A percentile compares a stretch with the other conserved stretches of the same genome.
These are phyloP conservation scores for Netta rufina DNA, from an alignment of 2,797 vertebrate species.

Conservation along the genomic window DNA sequence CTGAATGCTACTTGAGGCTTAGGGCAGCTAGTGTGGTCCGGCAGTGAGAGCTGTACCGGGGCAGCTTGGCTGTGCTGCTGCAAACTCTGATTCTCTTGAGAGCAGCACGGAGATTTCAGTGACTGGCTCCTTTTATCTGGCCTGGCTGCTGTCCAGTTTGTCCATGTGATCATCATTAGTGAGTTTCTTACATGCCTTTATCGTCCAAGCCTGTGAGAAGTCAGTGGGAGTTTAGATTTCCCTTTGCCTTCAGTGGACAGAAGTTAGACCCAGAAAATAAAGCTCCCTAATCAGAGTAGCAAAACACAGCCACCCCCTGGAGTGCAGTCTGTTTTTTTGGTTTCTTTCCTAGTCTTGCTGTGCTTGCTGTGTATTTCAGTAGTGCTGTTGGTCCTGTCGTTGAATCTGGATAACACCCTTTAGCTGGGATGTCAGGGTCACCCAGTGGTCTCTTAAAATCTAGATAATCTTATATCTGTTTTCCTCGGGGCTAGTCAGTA, in stretches of 20 bases:
- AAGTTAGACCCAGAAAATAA: neutral
- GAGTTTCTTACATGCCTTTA: neutral
- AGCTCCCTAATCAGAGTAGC: neutral
- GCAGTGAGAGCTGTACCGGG: neutral
- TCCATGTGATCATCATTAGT: neutral
- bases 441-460: neutral
- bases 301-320: neutral
- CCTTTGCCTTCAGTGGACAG: neutral
- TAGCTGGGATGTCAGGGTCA: neutral
- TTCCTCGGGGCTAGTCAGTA: neutral
- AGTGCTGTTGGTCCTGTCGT: neutral
- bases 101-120: neutral
- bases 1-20: neutral
- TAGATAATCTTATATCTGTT: fast-evolving
- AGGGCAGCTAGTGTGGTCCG: fast-evolving
- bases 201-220: neutral
- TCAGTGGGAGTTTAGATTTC: neutral
- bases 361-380: neutral
- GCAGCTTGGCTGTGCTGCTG: neutral
- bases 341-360: neutral
- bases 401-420: neutral
- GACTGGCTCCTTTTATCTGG: neutral
- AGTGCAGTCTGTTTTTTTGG: neutral
- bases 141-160: neutral
- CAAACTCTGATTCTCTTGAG: neutral